phyloP scores from a whole-genome alignment of 2,888 invertebrate species.

The Cantharis flavilabris region DNA sequence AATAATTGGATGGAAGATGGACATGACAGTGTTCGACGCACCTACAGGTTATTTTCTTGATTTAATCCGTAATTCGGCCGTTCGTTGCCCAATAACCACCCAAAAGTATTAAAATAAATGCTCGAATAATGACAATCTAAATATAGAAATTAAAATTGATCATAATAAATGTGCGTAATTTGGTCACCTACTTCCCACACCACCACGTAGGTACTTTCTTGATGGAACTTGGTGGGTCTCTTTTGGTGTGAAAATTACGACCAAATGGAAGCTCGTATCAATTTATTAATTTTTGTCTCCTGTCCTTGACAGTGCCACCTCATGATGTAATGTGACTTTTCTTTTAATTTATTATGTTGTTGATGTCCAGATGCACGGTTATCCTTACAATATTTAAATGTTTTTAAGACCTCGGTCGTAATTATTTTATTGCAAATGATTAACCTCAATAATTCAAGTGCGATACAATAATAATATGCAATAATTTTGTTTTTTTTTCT shows the following conservation, averaged over 20 bases:
- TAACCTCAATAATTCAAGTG: not conserved
- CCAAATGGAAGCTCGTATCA: not conserved
- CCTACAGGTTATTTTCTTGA: not conserved
- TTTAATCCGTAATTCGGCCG: not conserved
- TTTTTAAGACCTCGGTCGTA: not conserved
- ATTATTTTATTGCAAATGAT: constrained; percentile 8
- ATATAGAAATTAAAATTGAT: not conserved
- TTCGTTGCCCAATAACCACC: not conserved
- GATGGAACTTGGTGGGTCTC: not conserved
- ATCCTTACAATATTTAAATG: constrained; percentile 6
- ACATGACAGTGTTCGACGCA: not conserved
- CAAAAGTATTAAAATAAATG: not conserved
- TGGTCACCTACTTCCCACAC: not conserved
- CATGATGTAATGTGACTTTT: constrained; percentile 19
- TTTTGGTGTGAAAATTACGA: not conserved
- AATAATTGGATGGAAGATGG: constrained; percentile 4
- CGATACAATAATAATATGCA: not conserved
- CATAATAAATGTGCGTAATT: not conserved
- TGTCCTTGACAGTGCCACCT: constrained; percentile 26
- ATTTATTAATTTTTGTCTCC: constrained; percentile 12
- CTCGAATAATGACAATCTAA: not conserved
- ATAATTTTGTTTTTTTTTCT: constrained; percentile 6
- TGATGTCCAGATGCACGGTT: not conserved
- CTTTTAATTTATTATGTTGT: not conserved
- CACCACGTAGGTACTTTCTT: not conserved